Conservation (phyloP, 2,888 invertebrate species). For the Sphecodes monilicornis region DNA sequence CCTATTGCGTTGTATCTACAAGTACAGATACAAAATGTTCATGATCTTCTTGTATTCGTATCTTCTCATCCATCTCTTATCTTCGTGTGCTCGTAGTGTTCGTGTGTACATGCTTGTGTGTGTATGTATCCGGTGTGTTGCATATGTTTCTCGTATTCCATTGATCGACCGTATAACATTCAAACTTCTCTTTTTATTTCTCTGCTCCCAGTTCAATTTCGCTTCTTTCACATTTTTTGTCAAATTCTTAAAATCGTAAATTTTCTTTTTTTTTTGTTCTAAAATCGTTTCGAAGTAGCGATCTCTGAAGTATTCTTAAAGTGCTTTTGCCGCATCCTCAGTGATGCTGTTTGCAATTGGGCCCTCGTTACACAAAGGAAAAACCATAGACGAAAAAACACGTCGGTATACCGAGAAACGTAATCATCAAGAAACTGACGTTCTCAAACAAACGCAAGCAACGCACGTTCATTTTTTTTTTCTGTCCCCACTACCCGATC, state of each 20-base stretch:
- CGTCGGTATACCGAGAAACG: constrained; percentile 25
- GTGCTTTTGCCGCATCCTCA: constrained; percentile 27
- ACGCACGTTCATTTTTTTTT: not conserved
- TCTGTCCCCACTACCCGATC: not conserved
- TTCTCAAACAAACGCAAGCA: not conserved
- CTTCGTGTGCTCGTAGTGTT: constrained; percentile 35
- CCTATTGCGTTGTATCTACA: constrained; percentile 82
- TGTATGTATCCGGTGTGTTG: not conserved
- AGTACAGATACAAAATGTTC: constrained; percentile 82
- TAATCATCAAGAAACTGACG: not conserved
- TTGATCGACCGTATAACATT: constrained; percentile 52
- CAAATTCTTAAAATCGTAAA: constrained; percentile 17
- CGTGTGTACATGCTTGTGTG: constrained; percentile 16
- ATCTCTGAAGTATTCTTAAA: constrained; percentile 76
- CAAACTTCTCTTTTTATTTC: constrained; percentile 19
- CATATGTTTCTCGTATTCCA: constrained; percentile 32
- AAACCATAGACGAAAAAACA: constrained; percentile 20
- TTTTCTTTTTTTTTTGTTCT: constrained; percentile 21
- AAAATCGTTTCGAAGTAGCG: constrained; percentile 67
- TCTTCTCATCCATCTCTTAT: constrained; percentile 27
- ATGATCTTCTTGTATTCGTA: constrained; percentile 52
- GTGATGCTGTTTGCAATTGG: constrained; percentile 50
- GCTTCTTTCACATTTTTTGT: not conserved
- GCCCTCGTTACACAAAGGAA: constrained; percentile 56
- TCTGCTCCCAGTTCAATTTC: not conserved